These are phyloP conservation scores for Acipenser transmontanus DNA, from an alignment of 2,797 vertebrate species.

Conservation along the genomic window DNA sequence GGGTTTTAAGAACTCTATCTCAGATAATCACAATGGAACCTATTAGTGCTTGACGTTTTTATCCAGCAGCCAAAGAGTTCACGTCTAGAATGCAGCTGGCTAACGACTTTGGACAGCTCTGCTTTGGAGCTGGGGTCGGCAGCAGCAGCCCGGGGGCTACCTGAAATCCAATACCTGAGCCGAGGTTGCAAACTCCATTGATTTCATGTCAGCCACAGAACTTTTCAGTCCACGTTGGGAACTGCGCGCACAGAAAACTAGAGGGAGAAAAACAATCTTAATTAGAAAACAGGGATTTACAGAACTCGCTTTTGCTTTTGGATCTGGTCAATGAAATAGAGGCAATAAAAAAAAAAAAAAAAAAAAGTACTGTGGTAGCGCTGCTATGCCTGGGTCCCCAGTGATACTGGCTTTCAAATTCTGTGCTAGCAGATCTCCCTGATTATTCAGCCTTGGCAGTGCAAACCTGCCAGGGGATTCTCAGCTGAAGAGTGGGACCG, in stretches of 20 bases:
- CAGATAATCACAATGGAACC: constrained; percentile 68
- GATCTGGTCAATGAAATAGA: constrained; percentile 46
- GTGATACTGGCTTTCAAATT: constrained; percentile 10
- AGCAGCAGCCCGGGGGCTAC: constrained; percentile 54
- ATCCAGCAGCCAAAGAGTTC: constrained; percentile 59
- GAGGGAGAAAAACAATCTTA: constrained; percentile 63
- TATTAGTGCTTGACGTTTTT: constrained; percentile 71
- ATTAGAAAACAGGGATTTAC: constrained; percentile 62
- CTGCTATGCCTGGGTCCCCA: constrained; percentile 16
- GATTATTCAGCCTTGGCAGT: constrained; percentile 9
- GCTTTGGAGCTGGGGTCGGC: constrained; percentile 27
- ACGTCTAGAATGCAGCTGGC: constrained; percentile 39
- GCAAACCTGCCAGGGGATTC: constrained; percentile 11
- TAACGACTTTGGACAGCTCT: constrained; percentile 46
- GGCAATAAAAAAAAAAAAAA: constrained; percentile 49
- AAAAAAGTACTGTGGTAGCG: constrained; percentile 17
- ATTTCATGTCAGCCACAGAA: constrained; percentile 66
- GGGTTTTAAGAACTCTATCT: constrained; percentile 60
- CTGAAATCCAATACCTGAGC: constrained; percentile 69
- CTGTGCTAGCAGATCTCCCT: constrained; percentile 22
- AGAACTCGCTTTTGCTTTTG: constrained; percentile 45
- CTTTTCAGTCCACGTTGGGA: constrained; percentile 49
- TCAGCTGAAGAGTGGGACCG: constrained; percentile 35
- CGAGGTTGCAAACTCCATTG: constrained; percentile 47
- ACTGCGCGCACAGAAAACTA: constrained; percentile 12